These are phyloP conservation scores for Ivindomyrus marchei DNA, from an alignment of 2,113 vertebrate species.

Conservation along the genomic window DNA sequence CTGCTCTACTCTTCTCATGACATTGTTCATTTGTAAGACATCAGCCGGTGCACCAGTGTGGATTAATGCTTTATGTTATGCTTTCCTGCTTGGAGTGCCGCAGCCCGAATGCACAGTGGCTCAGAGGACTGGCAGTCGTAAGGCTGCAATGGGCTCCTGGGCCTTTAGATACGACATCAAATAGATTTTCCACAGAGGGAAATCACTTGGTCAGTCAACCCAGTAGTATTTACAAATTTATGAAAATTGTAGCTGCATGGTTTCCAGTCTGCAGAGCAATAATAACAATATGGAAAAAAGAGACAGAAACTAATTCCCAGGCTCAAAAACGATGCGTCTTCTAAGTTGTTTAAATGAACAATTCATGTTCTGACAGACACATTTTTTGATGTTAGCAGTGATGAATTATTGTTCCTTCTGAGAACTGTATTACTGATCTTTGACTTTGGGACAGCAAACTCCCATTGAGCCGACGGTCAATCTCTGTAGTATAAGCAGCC, in stretches of 20 bases:
- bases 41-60: background rate
- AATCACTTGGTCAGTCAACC: background rate
- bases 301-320: background rate
- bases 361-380: background rate
- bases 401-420: background rate
- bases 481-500: background rate
- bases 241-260: background rate
- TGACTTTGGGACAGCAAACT: background rate
- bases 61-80: conserved; percentile 9
- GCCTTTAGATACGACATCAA: background rate
- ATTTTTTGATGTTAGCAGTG: background rate
- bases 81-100: background rate
- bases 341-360: background rate
- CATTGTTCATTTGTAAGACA: conserved; percentile 11
- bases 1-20: background rate
- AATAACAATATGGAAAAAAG: background rate
- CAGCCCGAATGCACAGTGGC: background rate
- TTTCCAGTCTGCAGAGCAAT: background rate
- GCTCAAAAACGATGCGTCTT: background rate
- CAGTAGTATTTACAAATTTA: background rate
- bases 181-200: background rate
- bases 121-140: background rate
- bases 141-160: background rate
- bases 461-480: background rate
- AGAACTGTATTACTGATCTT: background rate